Conservation (phyloP, 2,113 vertebrate species). For the Crotalus viridis region DNA sequence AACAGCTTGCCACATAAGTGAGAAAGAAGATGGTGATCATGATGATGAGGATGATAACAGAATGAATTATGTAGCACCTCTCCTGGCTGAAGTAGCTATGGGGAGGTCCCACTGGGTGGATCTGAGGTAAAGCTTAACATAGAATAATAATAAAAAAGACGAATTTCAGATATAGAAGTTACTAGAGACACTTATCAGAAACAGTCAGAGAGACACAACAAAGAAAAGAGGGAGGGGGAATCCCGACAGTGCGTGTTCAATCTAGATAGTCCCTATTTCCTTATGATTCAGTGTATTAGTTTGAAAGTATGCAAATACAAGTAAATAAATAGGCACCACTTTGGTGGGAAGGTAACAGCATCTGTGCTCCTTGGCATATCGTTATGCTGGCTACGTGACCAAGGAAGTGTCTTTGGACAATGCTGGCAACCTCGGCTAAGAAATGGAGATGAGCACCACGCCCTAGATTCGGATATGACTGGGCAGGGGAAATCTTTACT, state of each 20-base stretch:
- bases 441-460: no score
- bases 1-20: background rate
- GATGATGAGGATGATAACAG: background rate
- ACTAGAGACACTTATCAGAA: background rate
- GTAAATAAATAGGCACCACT: no score
- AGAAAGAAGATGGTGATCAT: background rate
- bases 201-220: background rate
- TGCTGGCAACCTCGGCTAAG: no score
- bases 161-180: background rate
- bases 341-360: no score
- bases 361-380: no score
- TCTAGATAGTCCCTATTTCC: background rate
- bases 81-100: background rate
- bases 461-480: no score
- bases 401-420: no score
- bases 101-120: background rate
- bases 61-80: background rate
- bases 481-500: no score
- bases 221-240: no score
- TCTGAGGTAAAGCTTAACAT: background rate
- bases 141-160: background rate
- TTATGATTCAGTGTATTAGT: background rate
- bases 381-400: no score
- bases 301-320: no score
- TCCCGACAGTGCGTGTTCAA: background rate